A percentile compares a stretch with the other conserved stretches of the same genome.
Evolutionary conservation across 2,888 invertebrate species (phyloP).

Genomic region (Pilophorus perplexus): DNA sequence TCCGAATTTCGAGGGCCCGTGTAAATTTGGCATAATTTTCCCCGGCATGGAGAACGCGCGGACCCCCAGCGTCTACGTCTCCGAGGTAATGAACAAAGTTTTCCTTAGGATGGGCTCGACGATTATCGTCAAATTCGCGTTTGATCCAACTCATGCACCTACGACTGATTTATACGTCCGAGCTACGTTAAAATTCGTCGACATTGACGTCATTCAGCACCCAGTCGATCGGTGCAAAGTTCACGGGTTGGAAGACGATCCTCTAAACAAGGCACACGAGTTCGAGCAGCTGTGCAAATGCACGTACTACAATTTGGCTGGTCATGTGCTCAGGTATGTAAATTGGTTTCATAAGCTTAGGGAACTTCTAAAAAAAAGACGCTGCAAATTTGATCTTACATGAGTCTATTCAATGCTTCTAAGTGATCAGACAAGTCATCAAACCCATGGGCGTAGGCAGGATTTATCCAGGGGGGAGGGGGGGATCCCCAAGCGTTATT

Average conservation of each 20-base stretch:
- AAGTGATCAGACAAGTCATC: too few relatives aligned
- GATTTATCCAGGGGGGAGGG: too few relatives aligned
- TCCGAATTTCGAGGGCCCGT: background rate
- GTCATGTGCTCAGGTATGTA: too few relatives aligned
- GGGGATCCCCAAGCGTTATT: too few relatives aligned
- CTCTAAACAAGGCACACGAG: constrained; percentile 49
- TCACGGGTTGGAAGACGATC: constrained; percentile 56
- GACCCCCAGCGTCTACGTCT: background rate
- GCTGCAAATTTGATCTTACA: too few relatives aligned
- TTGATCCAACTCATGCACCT: background rate
- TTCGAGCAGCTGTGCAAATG: constrained; percentile 47
- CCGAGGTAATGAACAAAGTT: background rate
- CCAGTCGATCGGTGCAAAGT: constrained; percentile 68
- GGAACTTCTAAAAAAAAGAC: too few relatives aligned
- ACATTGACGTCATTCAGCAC: constrained; percentile 64
- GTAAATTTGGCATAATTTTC: background rate
- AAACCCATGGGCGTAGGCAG: too few relatives aligned
- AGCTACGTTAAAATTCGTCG: constrained; percentile 64
- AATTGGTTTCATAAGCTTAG: too few relatives aligned
- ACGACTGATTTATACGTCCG: constrained; percentile 53
- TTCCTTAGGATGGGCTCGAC: background rate
- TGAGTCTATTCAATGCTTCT: too few relatives aligned
- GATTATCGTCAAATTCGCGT: background rate
- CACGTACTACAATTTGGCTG: constrained; percentile 55
- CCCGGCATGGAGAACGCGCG: background rate